Conservation (phyloP, 2,113 vertebrate genomes). For the Nanorana parkeri region DNA sequence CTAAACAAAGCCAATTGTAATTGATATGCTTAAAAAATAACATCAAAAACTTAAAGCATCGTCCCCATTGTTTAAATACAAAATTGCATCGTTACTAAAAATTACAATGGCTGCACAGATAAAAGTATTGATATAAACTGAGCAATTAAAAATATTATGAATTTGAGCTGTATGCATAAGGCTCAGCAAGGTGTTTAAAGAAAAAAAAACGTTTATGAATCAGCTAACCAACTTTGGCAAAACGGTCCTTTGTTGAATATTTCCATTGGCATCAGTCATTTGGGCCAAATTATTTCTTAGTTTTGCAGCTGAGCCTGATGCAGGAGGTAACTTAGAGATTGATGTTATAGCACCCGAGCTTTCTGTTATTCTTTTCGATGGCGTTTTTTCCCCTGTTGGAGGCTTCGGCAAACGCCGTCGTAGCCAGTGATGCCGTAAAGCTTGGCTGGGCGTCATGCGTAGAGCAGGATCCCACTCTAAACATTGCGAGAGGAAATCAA, state of each 20-base stretch:
- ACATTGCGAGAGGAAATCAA: conserved; percentile 98
- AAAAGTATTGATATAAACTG: conserved; percentile 76
- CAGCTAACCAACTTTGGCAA: conserved; percentile 98
- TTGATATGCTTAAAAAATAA: conserved; percentile 72
- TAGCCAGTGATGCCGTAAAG: conserved; percentile 93
- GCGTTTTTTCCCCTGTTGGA: conserved; percentile 84
- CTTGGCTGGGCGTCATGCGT: conserved; percentile 94
- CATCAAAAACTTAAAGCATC: conserved; percentile 84
- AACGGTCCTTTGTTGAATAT: conserved; percentile 96
- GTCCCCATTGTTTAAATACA: conserved; percentile 85
- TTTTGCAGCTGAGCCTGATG: conserved; percentile 90
- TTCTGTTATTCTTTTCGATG: conserved; percentile 82
- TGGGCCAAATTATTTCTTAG: conserved; percentile 95
- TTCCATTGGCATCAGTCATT: conserved; percentile 96
- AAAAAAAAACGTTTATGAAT: conserved; percentile 71
- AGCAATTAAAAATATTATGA: conserved; percentile 76
- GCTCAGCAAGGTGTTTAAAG: conserved; percentile 75
- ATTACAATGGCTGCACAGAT: conserved; percentile 78
- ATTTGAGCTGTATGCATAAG: conserved; percentile 79
- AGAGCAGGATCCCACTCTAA: conserved; percentile 94
- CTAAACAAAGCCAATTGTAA: conserved; percentile 80
- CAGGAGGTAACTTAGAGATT: conserved; percentile 92
- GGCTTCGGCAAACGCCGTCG: conserved; percentile 93
- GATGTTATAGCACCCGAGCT: conserved; percentile 88
- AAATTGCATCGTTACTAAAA: conserved; percentile 76